A percentile compares a stretch with the other conserved stretches of the same genome.
These are phyloP conservation scores for Merluccius polli DNA, from an alignment of 2,797 vertebrate species.

Conservation along the genomic window DNA sequence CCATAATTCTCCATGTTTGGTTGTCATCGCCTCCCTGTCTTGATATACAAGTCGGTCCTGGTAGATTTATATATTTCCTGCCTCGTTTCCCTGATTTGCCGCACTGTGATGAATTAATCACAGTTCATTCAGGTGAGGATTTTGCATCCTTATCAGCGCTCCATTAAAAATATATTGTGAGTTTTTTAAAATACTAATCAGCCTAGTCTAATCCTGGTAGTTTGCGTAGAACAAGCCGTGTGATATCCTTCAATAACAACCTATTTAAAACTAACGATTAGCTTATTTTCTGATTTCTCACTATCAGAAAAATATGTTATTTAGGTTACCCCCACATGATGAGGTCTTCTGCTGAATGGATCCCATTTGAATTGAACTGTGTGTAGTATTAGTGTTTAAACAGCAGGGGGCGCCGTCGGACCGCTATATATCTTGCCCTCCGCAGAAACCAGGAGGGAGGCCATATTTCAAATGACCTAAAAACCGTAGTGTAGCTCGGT, in stretches of 20 bases:
- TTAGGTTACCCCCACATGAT: neutral
- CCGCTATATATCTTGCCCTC: slow-evolving; percentile 6
- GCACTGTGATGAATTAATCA: slow-evolving; percentile 56
- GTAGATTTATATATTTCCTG: slow-evolving; percentile 50
- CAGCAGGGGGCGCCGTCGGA: slow-evolving; percentile 48
- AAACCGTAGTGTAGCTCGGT: neutral
- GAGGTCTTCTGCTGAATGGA: neutral
- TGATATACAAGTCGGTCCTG: slow-evolving; percentile 35
- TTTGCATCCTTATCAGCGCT: slow-evolving; percentile 42
- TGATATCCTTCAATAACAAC: neutral
- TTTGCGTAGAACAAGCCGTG: neutral
- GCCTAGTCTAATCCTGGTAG: neutral
- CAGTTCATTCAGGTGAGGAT: slow-evolving; percentile 43
- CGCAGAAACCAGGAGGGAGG: neutral
- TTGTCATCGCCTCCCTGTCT: slow-evolving; percentile 42
- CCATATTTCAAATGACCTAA: neutral
- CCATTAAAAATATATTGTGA: neutral
- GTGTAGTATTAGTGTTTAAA: slow-evolving; percentile 9
- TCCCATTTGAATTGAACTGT: too few relatives aligned
- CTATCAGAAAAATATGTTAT: neutral
- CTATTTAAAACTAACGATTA: too few relatives aligned
- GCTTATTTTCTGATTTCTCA: neutral
- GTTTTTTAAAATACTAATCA: neutral
- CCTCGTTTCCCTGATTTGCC: slow-evolving; percentile 48
- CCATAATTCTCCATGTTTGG: slow-evolving; percentile 49